phyloP scores from a whole-genome alignment of 2,113 vertebrate species.

The Phyllopteryx taeniolatus region DNA sequence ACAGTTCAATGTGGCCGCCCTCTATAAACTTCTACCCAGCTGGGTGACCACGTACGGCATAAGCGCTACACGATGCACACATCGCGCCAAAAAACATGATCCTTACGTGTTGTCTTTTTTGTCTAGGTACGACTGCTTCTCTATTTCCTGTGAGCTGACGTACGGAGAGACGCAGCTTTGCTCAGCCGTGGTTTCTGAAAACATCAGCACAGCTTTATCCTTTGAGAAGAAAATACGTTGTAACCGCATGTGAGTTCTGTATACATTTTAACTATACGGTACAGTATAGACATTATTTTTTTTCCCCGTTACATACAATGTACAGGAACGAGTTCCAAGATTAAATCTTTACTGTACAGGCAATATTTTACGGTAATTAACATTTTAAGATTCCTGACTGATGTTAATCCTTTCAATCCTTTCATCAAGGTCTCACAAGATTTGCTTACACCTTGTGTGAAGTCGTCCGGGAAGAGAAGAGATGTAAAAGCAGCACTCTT shows the following conservation, averaged over 20 bases:
- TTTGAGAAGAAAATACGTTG: constrained; percentile 62
- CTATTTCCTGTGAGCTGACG: constrained; percentile 61
- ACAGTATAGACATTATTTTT: too few species aligned
- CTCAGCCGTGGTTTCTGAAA: constrained; percentile 58
- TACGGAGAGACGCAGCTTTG: constrained; percentile 48
- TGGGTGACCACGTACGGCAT: constrained; percentile 61
- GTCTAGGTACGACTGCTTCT: constrained; percentile 65
- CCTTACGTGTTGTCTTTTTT: neutral
- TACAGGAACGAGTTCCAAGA: too few species aligned
- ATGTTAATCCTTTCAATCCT: too few species aligned
- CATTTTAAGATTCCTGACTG: too few species aligned
- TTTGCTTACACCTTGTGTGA: too few species aligned
- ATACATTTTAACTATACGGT: constrained; percentile 4
- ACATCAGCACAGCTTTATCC: constrained; percentile 67
- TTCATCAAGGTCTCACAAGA: too few species aligned
- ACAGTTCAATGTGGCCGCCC: constrained; percentile 53
- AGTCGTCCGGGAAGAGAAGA: too few species aligned
- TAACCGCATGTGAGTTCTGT: constrained; percentile 61
- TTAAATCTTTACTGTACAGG: too few species aligned
- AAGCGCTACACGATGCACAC: too few species aligned
- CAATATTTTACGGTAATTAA: too few species aligned
- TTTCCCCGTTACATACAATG: too few species aligned
- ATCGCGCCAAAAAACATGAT: neutral
- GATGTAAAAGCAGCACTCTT: too few species aligned
- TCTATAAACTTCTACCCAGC: constrained; percentile 55